phyloP scores from a whole-genome alignment of 2,113 vertebrate species.

The Tetrao urogallus region DNA sequence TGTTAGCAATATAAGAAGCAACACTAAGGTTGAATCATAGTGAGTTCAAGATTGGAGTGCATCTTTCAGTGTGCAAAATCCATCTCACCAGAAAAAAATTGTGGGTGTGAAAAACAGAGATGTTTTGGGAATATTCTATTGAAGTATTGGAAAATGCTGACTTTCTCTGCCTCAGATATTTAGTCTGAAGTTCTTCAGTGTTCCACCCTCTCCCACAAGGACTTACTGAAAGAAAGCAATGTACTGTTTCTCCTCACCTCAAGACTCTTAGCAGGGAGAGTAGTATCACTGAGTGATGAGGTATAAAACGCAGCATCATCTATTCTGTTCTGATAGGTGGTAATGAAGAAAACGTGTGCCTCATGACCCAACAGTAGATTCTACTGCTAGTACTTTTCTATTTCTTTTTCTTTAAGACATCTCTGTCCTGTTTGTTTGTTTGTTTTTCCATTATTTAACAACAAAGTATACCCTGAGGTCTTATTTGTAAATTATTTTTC shows the following conservation, averaged over 20 bases:
- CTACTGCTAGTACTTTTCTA: neutral
- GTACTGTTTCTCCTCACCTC: neutral
- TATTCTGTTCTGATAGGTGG: neutral
- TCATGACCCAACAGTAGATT: neutral
- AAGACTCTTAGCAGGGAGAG: neutral
- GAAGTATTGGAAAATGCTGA: neutral
- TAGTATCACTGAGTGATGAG: neutral
- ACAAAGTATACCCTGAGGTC: neutral
- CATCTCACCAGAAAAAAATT: neutral
- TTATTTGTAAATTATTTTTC: neutral
- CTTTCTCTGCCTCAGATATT: neutral
- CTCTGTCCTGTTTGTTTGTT: rapidly evolving
- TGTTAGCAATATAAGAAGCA: neutral
- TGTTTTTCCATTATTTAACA: neutral
- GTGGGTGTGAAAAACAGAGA: neutral
- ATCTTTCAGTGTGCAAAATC: neutral
- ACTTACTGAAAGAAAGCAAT: neutral
- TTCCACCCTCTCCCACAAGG: neutral
- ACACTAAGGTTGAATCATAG: rapidly evolving
- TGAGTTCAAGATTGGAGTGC: neutral
- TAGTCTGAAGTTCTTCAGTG: neutral
- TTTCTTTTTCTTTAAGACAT: neutral
- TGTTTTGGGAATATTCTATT: neutral
- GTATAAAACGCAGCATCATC: neutral
- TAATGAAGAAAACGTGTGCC: neutral